phyloP scores from a whole-genome alignment of 2,888 invertebrate species.

The Spodoptera exigua region DNA sequence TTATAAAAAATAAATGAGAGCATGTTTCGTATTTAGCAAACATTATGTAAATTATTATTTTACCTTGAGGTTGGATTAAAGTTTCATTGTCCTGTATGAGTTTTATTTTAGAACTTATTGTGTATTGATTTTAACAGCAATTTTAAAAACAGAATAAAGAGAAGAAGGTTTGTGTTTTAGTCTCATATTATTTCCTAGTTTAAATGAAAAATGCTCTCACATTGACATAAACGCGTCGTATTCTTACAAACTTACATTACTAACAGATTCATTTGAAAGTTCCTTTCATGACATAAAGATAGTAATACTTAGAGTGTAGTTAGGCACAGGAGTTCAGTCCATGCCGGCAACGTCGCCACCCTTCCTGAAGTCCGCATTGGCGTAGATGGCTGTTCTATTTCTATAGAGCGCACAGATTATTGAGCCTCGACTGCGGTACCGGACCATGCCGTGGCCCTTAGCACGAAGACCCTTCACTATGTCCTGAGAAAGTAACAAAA shows the following conservation, averaged over 20 bases:
- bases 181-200: background rate
- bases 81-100: too few species aligned
- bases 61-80: too few species aligned
- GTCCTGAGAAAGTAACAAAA: constrained; percentile 79
- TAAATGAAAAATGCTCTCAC: background rate
- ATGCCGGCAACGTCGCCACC: constrained; percentile 93
- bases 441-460: constrained; percentile 91
- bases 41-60: background rate
- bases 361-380: constrained; percentile 95
- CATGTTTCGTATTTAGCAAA: background rate
- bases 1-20: constrained; percentile 10
- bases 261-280: constrained; percentile 41
- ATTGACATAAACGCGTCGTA: constrained; percentile 13
- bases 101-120: too few species aligned
- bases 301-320: constrained; percentile 36
- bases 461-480: constrained; percentile 90
- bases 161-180: background rate
- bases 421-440: constrained; percentile 91
- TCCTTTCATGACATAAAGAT: constrained; percentile 30
- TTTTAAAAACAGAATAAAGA: too few species aligned
- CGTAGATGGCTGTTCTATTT: constrained; percentile 90
- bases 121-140: too few species aligned
- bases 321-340: constrained; percentile 74
- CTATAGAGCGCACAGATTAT: constrained; percentile 92
- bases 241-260: constrained; percentile 12